These are phyloP conservation scores for Agrotis puta DNA, from an alignment of 2,888 invertebrate genomes.

Conservation along the genomic window DNA sequence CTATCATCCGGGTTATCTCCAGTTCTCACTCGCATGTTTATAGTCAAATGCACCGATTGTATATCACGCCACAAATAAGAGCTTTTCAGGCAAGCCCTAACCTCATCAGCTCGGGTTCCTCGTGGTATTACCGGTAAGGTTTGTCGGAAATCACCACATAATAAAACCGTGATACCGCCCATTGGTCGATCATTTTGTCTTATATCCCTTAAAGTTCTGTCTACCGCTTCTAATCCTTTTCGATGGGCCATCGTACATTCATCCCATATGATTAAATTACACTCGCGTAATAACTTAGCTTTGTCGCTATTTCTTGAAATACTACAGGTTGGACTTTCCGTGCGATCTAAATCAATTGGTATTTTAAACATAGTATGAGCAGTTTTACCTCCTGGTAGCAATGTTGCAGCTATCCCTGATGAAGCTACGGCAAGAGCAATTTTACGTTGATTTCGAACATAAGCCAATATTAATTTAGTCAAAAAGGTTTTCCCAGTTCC, in stretches of 20 bases:
- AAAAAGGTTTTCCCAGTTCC: conserved; percentile 36
- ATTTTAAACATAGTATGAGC: background rate
- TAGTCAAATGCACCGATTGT: conserved; percentile 36
- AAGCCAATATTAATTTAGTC: conserved; percentile 35
- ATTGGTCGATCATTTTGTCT: background rate
- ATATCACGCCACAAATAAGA: conserved; percentile 7
- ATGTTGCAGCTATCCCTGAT: no score
- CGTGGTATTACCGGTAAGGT: background rate
- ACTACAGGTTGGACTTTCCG: background rate
- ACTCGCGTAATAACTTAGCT: background rate
- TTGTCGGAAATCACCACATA: conserved; percentile 4
- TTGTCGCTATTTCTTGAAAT: background rate
- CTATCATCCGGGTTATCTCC: conserved; percentile 40
- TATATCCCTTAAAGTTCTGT: background rate
- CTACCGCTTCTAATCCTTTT: background rate
- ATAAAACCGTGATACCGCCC: background rate
- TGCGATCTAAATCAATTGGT: background rate
- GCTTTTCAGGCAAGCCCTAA: background rate
- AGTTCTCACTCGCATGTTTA: conserved; percentile 49
- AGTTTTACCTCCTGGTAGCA: no score
- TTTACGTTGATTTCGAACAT: conserved; percentile 27
- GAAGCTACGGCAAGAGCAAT: conserved; percentile 2
- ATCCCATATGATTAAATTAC: no score
- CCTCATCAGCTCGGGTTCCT: background rate
- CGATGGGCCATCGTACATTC: no score